Percentiles rank a stretch among this genome's conserved stretches.
These are phyloP conservation scores for Phalacrocorax pelagicus DNA, from an alignment of 2,113 vertebrate species.

Conservation along the genomic window DNA sequence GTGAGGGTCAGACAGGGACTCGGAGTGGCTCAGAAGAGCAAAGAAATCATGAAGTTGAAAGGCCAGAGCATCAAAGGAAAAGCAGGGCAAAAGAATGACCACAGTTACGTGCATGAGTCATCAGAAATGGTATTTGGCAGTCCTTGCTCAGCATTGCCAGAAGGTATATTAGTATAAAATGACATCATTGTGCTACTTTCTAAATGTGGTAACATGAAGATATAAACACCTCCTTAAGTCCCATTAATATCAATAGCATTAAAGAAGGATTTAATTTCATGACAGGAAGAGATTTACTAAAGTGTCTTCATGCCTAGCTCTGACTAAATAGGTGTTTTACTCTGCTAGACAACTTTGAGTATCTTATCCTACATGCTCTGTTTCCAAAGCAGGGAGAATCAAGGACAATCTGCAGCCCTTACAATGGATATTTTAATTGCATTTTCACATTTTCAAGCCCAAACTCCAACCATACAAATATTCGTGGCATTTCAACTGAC, in stretches of 20 bases:
- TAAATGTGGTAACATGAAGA: background rate
- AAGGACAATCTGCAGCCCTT: background rate
- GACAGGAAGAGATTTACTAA: background rate
- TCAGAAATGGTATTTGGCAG: slow-evolving; percentile 1
- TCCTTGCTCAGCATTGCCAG: background rate
- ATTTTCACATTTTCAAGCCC: background rate
- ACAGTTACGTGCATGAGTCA: background rate
- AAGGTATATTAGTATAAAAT: background rate
- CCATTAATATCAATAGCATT: background rate
- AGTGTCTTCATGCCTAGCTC: background rate
- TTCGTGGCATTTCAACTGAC: background rate
- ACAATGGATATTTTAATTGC: background rate
- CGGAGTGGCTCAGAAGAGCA: background rate
- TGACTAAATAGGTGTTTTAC: background rate
- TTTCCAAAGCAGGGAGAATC: background rate
- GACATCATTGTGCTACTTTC: background rate
- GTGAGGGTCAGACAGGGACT: background rate
- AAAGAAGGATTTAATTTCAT: background rate
- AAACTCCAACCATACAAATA: background rate
- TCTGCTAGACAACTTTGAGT: background rate
- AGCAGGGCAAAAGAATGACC: background rate
- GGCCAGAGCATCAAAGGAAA: background rate
- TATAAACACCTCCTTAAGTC: background rate
- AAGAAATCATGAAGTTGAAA: background rate
- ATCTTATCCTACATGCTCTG: background rate